These are phyloP conservation scores for Cnemophilus loriae DNA, from an alignment of 2,113 vertebrate species.

Conservation along the genomic window DNA sequence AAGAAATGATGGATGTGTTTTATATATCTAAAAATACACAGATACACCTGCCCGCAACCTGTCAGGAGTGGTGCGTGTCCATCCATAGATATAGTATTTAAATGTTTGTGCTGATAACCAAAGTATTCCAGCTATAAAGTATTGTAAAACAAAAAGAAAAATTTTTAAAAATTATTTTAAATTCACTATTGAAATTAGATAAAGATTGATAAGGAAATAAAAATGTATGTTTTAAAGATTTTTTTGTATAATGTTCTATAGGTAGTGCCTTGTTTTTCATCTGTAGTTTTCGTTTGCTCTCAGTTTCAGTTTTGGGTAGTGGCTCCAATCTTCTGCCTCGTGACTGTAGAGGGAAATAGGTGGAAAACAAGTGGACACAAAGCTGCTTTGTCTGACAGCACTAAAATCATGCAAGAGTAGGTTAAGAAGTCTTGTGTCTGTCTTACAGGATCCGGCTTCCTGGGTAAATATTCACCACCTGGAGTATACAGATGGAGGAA, in stretches of 20 bases:
- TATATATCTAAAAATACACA: background rate
- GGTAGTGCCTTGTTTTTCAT: background rate
- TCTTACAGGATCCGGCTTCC: constrained; percentile 83
- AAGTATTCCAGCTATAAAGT: background rate
- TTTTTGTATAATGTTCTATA: background rate
- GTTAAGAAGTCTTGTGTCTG: background rate
- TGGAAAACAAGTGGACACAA: background rate
- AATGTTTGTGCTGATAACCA: background rate
- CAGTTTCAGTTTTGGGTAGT: background rate
- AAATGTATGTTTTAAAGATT: background rate
- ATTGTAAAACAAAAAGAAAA: background rate
- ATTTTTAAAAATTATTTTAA: background rate
- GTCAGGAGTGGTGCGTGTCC: background rate
- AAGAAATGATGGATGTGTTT: background rate
- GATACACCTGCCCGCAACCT: accelerated
- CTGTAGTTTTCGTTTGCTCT: background rate
- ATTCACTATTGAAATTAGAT: background rate
- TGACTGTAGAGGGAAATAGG: background rate
- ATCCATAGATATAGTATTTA: background rate
- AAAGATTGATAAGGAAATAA: background rate
- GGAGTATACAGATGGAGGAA: constrained; percentile 95
- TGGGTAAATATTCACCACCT: constrained; percentile 94
- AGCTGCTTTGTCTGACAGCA: background rate
- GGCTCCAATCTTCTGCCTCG: background rate
- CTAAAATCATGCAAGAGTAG: background rate